Percentiles rank a stretch among this genome's conserved stretches.
Conservation (phyloP, 2,797 vertebrate genomes). For the Synanceia verrucosa region DNA sequence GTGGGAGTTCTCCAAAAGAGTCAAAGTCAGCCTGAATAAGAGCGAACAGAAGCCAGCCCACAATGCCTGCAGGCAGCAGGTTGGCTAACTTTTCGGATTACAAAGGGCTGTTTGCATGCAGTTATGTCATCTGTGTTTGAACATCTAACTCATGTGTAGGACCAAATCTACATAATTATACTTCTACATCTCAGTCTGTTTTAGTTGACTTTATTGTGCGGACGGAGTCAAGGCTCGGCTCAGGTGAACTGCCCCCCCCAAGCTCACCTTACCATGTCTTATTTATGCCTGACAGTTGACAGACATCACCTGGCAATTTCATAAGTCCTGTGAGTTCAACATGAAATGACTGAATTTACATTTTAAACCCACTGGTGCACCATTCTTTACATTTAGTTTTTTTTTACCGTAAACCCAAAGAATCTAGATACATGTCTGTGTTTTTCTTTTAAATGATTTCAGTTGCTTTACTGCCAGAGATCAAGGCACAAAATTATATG, state of each 20-base stretch:
- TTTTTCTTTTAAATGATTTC: no score
- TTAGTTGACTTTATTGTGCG: not conserved
- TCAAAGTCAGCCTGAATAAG: not conserved
- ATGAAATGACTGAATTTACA: not conserved
- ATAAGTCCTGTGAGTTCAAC: not conserved
- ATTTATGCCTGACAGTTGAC: constrained; percentile 21
- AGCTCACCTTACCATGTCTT: constrained; percentile 53
- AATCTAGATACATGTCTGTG: no score
- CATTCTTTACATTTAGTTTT: no score
- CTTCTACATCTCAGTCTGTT: not conserved
- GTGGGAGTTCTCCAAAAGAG: not conserved
- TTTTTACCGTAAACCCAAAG: no score
- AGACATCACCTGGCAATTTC: not conserved
- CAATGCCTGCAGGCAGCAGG: constrained; percentile 44
- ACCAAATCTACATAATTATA: not conserved
- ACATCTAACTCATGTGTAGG: not conserved
- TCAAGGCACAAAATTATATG: no score
- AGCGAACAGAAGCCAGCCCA: constrained; percentile 44
- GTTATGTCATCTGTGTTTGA: not conserved
- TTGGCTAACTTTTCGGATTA: constrained; percentile 15
- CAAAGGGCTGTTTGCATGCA: not conserved
- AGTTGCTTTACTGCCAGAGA: no score
- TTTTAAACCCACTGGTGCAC: not conserved
- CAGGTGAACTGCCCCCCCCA: constrained; percentile 31
- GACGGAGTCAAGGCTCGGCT: not conserved